Base-by-base conservation (phyloP, 2,888 invertebrate species). In the Stenichneumon culpator region DNA sequence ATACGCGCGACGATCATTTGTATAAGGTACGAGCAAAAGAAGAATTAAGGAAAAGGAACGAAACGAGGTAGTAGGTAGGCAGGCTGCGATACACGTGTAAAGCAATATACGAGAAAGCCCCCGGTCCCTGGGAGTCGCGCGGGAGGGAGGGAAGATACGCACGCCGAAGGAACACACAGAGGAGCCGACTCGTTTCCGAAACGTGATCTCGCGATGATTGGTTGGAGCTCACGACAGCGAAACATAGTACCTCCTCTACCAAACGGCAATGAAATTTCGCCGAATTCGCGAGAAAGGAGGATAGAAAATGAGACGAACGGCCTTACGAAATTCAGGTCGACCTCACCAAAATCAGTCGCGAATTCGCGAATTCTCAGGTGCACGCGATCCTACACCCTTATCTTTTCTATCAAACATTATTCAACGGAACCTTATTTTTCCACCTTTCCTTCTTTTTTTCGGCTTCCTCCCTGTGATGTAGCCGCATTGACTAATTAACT, bases 1-100 rank as follows among this genome's bases (percentile, higher is more conserved):
- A 93, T 93, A 93, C 92, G 91, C 92, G 90, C 91, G 88, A 90
- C 89, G 90, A 92, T 92, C 83, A 92, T 92, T 89, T 84, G 79
- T 86, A 78, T 83, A 83, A 84, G 86, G 83, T 82, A 86, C 83
- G 79, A 82, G 83, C 68, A 72, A 78, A 70, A 82, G 67, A 60
- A 79, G 72, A 65, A 82, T 77, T 16, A 73, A 82, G 78, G 80
- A 77, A 78, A 77, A 80, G 72, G 54, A 78, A 85, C 73, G 82
- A 84, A 82, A 87, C 65, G 77, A 87, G 75, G 36, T 68, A 67
- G 82, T 50, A 60, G 75, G 85, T 50, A 72, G 32, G 74, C 25
- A 28, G 39, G 19, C 74, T 79, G 68, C 75, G 83, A 80, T 78
- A 77, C 77, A 69, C 86, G 83, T 86, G 83, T 83, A 80, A 80